Evolutionary conservation across 2,797 vertebrate species (phyloP).

Genomic region (Tarsius wallacei): DNA sequence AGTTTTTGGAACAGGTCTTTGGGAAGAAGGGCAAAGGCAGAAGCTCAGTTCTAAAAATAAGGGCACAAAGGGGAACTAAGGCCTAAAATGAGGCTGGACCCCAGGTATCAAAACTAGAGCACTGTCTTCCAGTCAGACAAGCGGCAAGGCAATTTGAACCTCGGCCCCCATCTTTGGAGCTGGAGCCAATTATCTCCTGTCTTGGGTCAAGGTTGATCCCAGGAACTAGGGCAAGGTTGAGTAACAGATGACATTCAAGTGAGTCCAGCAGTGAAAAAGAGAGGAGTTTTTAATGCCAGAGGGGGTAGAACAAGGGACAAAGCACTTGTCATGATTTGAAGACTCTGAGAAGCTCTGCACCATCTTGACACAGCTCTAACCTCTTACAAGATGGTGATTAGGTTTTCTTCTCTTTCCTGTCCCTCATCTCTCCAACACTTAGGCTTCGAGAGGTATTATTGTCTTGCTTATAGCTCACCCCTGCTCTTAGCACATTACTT

Average conservation of each 20-base stretch:
- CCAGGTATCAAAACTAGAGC: constrained; percentile 76
- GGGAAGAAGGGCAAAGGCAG: constrained; percentile 65
- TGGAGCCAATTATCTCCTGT: constrained; percentile 52
- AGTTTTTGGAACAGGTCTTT: constrained; percentile 66
- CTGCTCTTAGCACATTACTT: background rate
- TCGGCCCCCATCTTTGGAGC: background rate
- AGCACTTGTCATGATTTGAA: constrained; percentile 18
- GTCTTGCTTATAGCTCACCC: background rate
- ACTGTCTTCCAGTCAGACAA: constrained; percentile 71
- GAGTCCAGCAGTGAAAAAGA: background rate
- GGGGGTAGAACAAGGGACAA: background rate
- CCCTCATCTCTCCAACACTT: background rate
- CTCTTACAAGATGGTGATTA: background rate
- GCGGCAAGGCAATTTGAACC: constrained; percentile 58
- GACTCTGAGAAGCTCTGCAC: background rate
- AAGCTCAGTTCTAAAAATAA: constrained; percentile 82
- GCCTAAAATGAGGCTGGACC: constrained; percentile 70
- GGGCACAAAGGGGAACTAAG: constrained; percentile 71
- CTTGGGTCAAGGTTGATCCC: constrained; percentile 52
- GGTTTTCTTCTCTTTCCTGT: constrained; percentile 22
- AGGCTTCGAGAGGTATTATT: background rate
- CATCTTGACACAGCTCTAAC: background rate
- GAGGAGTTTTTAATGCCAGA: constrained; percentile 24
- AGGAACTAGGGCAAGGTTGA: constrained; percentile 52
- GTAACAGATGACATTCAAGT: constrained; percentile 58